These are phyloP conservation scores for Botia almorhae DNA, from an alignment of 2,797 vertebrate genomes.

Conservation along the genomic window DNA sequence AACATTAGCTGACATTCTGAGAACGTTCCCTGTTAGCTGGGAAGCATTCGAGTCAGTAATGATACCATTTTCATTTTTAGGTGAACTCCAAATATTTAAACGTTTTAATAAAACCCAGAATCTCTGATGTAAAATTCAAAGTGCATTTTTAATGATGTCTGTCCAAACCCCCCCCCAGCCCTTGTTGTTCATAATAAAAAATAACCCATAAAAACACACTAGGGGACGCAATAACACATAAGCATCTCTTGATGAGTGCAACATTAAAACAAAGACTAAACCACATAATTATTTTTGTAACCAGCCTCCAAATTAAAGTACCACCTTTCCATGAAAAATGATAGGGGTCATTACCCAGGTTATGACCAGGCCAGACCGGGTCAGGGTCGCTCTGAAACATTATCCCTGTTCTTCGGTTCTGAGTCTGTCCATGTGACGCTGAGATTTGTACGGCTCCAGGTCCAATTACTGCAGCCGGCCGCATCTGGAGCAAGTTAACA, in stretches of 20 bases:
- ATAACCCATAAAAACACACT: slow-evolving; percentile 37
- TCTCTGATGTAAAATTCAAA: slow-evolving; percentile 25
- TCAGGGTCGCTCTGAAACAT: slow-evolving; percentile 43
- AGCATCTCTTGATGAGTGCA: slow-evolving; percentile 6
- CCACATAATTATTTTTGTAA: slow-evolving; percentile 37
- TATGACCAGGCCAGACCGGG: slow-evolving; percentile 60
- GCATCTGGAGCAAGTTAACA: slow-evolving; percentile 93
- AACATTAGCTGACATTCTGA: no score
- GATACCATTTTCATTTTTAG: neutral
- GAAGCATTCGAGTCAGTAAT: no score
- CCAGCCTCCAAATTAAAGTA: slow-evolving; percentile 27
- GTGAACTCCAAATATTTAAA: neutral
- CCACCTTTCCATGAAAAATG: slow-evolving; percentile 47
- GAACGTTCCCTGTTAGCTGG: no score
- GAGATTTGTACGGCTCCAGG: slow-evolving; percentile 91
- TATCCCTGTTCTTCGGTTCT: slow-evolving; percentile 25
- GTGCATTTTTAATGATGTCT: slow-evolving; percentile 9
- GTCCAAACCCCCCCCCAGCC: neutral
- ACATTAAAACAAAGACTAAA: neutral
- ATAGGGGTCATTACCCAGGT: slow-evolving; percentile 50
- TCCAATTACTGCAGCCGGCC: slow-evolving; percentile 89
- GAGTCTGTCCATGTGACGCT: slow-evolving; percentile 82
- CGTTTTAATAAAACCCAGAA: neutral
- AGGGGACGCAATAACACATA: slow-evolving; percentile 29
- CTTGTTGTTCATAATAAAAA: slow-evolving; percentile 29